Base-by-base conservation (phyloP, 1,140 invertebrate genomes). In the Babylonia areolata region DNA sequence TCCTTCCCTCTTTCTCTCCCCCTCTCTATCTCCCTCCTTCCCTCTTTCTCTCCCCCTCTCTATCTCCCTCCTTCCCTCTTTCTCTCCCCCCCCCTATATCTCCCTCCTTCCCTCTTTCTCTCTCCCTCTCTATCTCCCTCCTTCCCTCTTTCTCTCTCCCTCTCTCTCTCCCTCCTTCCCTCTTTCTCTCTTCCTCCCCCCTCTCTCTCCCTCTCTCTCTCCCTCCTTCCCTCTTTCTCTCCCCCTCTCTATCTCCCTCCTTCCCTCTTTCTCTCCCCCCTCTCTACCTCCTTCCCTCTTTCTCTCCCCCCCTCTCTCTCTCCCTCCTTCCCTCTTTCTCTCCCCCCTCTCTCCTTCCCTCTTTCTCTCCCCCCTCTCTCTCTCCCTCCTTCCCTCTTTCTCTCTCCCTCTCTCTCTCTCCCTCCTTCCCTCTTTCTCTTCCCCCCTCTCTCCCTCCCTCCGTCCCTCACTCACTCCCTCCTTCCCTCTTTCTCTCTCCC, bases 341-440 rank as follows among this genome's bases (percentile, higher is more conserved):
- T 73, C 69, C 23, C 69, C 28, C 58, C 28, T 20, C 3, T 20
- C 58, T 64, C 58, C 28, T 20, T 23, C 58, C 28, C 58, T 23
- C 58, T 64, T 28, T 23, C 58, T 23, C 58, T 23, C 58, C 23
- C 58, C 28, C 58, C 17, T 69, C 64, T 69, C 64, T 69, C 64
- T 69, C 64, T 69, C 64, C 28, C 64, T 69, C 64, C 28, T 23
- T 69, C 64, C 28, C 64, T 69, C 64, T 69, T 23, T 69, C 64
- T 69, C 64, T 69, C 64, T 69, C 64, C 28, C 64, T 69, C 64
- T 69, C 64, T 69, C 71, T 35, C 71, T 73, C 71, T 73, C 31
- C 23, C 71, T 35, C 71, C 23, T 31, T 35, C 71, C 23, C 71
- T 35, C 71, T 35, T 31, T 35, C 71, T 37, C 71, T 2, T 31